A percentile compares a stretch with the other conserved stretches of the same genome.
phyloP scores from a whole-genome alignment of 2,113 vertebrate species.

The Lamprotornis superbus region DNA sequence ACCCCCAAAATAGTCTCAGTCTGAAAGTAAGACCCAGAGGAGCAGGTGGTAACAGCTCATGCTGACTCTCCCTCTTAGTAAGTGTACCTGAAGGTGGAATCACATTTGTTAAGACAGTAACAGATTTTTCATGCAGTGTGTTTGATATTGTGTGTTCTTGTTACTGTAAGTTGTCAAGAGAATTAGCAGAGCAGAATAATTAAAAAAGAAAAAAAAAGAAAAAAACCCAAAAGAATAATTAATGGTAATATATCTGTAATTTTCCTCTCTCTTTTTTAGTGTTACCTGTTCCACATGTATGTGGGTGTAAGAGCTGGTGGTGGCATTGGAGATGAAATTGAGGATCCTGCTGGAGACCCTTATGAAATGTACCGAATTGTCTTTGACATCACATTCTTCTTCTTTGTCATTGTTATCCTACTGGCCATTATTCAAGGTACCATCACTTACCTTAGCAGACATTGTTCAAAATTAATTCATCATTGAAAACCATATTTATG shows the following conservation, averaged over 20 bases:
- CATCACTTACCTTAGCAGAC: background rate
- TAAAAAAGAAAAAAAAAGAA: no score
- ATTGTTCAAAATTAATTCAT: background rate
- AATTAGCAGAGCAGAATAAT: background rate
- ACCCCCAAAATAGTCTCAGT: background rate
- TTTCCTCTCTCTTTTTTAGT: constrained; percentile 70
- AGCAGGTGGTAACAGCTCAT: background rate
- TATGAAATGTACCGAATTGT: constrained; percentile 98
- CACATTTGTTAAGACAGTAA: background rate
- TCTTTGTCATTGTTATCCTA: constrained; percentile 98
- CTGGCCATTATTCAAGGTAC: constrained; percentile 98
- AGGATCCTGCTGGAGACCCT: constrained; percentile 96
- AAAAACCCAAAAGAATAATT: background rate
- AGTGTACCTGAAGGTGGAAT: background rate
- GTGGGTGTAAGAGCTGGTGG: constrained; percentile 96
- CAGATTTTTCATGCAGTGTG: background rate
- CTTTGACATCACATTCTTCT: constrained; percentile 99
- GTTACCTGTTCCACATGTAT: constrained; percentile 98
- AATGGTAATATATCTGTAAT: background rate
- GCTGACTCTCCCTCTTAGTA: background rate
- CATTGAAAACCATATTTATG: background rate
- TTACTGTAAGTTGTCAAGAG: background rate
- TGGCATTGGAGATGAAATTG: constrained; percentile 96
- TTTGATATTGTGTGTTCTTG: background rate
- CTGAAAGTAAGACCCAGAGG: background rate